phyloP scores from a whole-genome alignment of 2,888 invertebrate species.

The Baronia brevicornis region DNA sequence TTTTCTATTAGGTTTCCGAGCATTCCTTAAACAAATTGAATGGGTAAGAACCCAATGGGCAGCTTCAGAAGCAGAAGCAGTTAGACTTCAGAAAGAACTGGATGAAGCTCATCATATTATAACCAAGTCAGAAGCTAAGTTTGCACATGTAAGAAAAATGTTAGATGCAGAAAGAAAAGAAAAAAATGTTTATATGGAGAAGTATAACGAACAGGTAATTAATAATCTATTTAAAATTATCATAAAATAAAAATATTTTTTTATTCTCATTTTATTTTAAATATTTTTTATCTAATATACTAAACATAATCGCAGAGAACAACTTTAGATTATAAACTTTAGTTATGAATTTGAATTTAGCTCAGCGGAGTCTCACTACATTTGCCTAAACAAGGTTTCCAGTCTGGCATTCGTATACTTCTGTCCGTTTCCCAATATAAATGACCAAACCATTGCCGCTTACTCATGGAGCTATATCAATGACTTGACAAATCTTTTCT shows the following conservation, averaged over 20 bases:
- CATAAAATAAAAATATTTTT: not conserved
- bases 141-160: slow-evolving; percentile 86
- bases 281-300: slow-evolving; percentile 1
- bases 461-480: too few species aligned
- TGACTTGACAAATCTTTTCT: too few species aligned
- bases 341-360: too few species aligned
- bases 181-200: slow-evolving; percentile 80
- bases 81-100: slow-evolving; percentile 80
- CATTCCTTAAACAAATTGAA: slow-evolving; percentile 83
- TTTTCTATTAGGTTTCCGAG: slow-evolving; percentile 78
- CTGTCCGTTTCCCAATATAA: too few species aligned
- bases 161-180: slow-evolving; percentile 87
- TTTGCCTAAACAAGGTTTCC: too few species aligned
- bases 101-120: slow-evolving; percentile 83
- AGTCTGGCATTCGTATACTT: too few species aligned
- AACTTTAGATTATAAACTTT: not conserved
- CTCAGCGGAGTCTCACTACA: too few species aligned
- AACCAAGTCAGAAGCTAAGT: slow-evolving; percentile 84
- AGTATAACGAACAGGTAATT: slow-evolving; percentile 81
- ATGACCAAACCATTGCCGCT: too few species aligned
- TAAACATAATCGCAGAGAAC: not conserved
- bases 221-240: too few species aligned
- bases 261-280: not conserved
- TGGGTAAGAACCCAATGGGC: slow-evolving; percentile 82
- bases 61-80: slow-evolving; percentile 82